These are phyloP conservation scores for Atractosteus spatula DNA, from an alignment of 2,113 vertebrate species.

Conservation along the genomic window DNA sequence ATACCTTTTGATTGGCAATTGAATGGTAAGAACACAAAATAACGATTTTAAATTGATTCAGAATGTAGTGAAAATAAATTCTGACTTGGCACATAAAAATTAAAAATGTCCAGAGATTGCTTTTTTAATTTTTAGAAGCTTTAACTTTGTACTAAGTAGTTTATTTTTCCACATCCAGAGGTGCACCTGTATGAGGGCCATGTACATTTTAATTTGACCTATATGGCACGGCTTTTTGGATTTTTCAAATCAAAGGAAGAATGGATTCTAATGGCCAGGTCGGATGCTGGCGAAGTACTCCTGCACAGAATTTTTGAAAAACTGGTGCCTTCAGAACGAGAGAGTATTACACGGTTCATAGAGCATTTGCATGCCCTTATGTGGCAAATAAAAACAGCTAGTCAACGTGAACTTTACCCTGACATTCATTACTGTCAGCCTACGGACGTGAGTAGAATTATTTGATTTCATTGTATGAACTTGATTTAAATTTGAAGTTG, in stretches of 20 bases:
- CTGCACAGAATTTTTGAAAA: constrained; percentile 46
- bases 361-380: neutral
- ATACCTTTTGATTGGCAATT: neutral
- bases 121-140: too few relatives aligned
- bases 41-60: neutral
- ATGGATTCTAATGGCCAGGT: constrained; percentile 33
- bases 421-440: fast-evolving
- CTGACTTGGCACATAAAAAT: neutral
- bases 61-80: neutral
- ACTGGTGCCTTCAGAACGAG: constrained; percentile 26
- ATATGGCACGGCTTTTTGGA: fast-evolving
- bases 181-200: constrained; percentile 53
- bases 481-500: too few relatives aligned
- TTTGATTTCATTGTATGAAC: neutral
- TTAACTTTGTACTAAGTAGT: too few relatives aligned
- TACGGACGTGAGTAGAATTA: constrained; percentile 35
- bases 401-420: fast-evolving
- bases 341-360: constrained; percentile 24
- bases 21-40: constrained; percentile 40
- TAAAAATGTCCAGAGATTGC: too few relatives aligned
- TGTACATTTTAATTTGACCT: constrained; percentile 9
- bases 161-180: constrained; percentile 36
- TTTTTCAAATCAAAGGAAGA: fast-evolving
- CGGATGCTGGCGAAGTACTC: constrained; percentile 33
- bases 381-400: fast-evolving